Percentiles rank a stretch among this genome's conserved stretches.
Conservation (phyloP, 2,888 invertebrate species). For the Leptinotarsa tumamoca region DNA sequence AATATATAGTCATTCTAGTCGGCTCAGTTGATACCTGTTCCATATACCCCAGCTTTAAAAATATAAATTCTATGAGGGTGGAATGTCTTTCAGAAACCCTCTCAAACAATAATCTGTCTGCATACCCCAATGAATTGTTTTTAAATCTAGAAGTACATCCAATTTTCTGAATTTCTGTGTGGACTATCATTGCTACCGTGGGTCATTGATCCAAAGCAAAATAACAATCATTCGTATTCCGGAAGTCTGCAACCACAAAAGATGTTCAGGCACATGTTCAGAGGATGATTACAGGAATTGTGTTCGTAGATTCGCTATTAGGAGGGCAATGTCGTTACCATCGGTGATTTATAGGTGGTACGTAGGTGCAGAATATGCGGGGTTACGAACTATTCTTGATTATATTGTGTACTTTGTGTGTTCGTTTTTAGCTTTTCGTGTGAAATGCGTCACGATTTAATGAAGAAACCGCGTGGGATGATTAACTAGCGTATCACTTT, state of each 20-base stretch:
- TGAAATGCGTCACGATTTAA: slow-evolving; percentile 17
- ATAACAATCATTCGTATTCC: slow-evolving; percentile 9
- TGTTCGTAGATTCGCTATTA: slow-evolving; percentile 20
- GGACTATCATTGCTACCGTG: not conserved
- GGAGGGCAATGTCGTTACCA: slow-evolving; percentile 24
- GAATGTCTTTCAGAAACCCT: too few relatives aligned
- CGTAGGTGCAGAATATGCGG: slow-evolving; percentile 23
- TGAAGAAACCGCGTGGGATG: slow-evolving; percentile 14
- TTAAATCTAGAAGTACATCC: too few relatives aligned
- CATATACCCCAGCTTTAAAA: too few relatives aligned
- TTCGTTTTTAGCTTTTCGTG: slow-evolving; percentile 20
- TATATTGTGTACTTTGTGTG: slow-evolving; percentile 19
- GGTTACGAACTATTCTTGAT: slow-evolving; percentile 22
- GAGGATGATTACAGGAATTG: slow-evolving; percentile 24
- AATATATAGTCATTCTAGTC: too few relatives aligned
- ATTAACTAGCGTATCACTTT: slow-evolving; percentile 10
- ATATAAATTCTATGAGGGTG: too few relatives aligned
- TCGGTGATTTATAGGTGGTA: slow-evolving; percentile 23
- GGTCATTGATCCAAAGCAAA: slow-evolving; percentile 9
- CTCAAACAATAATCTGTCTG: too few relatives aligned
- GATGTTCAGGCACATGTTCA: slow-evolving; percentile 27
- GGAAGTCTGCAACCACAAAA: slow-evolving; percentile 25
- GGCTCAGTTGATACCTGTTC: too few relatives aligned
- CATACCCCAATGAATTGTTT: too few relatives aligned
- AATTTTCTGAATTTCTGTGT: too few relatives aligned